Conservation (phyloP, 2,888 invertebrate species). For the Synanthedon vespiformis region DNA sequence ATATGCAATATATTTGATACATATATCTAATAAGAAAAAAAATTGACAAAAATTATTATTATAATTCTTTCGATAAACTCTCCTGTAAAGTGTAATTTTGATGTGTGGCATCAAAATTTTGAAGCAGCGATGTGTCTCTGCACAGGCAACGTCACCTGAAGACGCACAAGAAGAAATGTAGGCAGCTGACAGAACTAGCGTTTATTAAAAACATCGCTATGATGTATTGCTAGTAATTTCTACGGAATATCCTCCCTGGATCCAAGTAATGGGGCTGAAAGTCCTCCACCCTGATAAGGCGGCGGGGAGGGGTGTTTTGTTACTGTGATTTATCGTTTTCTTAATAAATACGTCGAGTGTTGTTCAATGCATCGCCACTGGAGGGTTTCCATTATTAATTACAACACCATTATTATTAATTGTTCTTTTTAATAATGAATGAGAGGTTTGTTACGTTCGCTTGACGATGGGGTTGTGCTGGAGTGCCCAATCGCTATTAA, state of each 20-base stretch:
- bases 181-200: slow-evolving; percentile 20
- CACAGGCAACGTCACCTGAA: too few relatives aligned
- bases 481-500: neutral
- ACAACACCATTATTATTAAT: slow-evolving; percentile 26
- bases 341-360: slow-evolving; percentile 60
- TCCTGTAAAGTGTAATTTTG: too few relatives aligned
- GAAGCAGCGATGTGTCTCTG: too few relatives aligned
- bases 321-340: slow-evolving; percentile 58
- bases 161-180: too few relatives aligned
- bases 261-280: neutral
- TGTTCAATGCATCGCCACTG: slow-evolving; percentile 22
- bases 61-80: too few relatives aligned
- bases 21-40: too few relatives aligned
- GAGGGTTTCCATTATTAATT: slow-evolving; percentile 39
- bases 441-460: neutral
- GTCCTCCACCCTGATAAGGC: slow-evolving; percentile 8
- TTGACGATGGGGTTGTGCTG: too few relatives aligned
- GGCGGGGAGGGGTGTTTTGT: slow-evolving; percentile 26
- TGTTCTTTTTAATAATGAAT: slow-evolving; percentile 8
- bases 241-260: slow-evolving; percentile 25
- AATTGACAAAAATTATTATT: too few relatives aligned
- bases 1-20: too few relatives aligned
- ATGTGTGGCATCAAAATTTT: too few relatives aligned
- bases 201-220: slow-evolving; percentile 62
- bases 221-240: slow-evolving; percentile 59